Base-by-base conservation (phyloP, 2,888 invertebrate species). In the Spisula subtruncata region DNA sequence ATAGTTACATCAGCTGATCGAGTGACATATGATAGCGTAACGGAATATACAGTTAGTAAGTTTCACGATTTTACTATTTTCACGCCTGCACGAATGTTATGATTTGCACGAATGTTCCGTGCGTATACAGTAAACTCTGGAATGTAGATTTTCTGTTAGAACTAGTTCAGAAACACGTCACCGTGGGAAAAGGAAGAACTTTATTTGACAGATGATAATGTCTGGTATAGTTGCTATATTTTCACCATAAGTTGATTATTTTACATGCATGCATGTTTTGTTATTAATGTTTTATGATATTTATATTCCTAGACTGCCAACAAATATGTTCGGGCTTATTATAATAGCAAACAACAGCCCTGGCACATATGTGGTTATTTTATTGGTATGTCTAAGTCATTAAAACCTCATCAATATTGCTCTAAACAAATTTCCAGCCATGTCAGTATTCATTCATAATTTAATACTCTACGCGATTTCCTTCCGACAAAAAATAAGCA, bases 91-190 rank as follows among this genome's bases (percentile, higher is more conserved):
- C 51, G 66, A 6, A 46, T 84, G 35, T 71, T 75, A 18, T 41
- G 71, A 14, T 29, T 79, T 85, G 85, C 85, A 85, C 56, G 80
- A 25, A 54, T 85, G 56, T 20, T n/a, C n/a, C 84, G 71, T 84
- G 84, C 71, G 84, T 71, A n/a, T 25, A n/a, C n/a, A 25, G 16
- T 82, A 32, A 14, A 16, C 29, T n/a, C 0, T 51, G 20, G 60
- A 41, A 66, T 41, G 60, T 32, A 35, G 32, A 14, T 83, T 66
- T n/a, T 25, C 60, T n/a, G 71, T 71, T 48, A 60, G 84, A 29
- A n/a, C n/a, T n/a, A n/a, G n/a, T n/a, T 41, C 16, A 25, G 51
- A 20, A 51, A 51, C 46, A 41, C 20, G 71, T 35, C 48, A 54
- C 46, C 66, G 71, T 51, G 84, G 20, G 41, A 71, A 66, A 41